A percentile compares a stretch with the other conserved stretches of the same genome.
Evolutionary conservation across 2,888 invertebrate genomes (phyloP).

Genomic region (Agonum fuliginosum): DNA sequence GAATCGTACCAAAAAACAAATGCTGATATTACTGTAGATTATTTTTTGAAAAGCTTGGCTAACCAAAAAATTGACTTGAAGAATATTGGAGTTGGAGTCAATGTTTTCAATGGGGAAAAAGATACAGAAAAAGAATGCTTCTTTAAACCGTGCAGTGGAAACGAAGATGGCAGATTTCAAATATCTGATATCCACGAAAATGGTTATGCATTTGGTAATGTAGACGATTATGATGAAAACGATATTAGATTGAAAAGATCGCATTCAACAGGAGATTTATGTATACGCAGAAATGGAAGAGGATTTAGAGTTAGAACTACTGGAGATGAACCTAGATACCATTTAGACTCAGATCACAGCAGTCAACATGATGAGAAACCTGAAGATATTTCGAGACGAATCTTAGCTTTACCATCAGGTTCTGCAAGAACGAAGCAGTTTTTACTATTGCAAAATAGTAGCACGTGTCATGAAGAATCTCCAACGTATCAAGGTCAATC

Average conservation of each 20-base stretch:
- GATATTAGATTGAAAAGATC: constrained; percentile 71
- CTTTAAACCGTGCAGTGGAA: constrained; percentile 71
- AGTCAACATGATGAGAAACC: constrained; percentile 75
- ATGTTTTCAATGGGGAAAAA: constrained; percentile 67
- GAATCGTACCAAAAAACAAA: constrained; percentile 70
- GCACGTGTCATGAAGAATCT: constrained; percentile 69
- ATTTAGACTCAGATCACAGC: constrained; percentile 74
- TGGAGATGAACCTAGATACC: constrained; percentile 72
- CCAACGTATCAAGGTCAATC: constrained; percentile 71
- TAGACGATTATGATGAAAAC: constrained; percentile 70
- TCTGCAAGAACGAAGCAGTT: constrained; percentile 68
- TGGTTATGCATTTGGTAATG: constrained; percentile 70
- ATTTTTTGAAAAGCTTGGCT: constrained; percentile 74
- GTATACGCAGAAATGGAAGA: constrained; percentile 69
- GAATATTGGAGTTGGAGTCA: constrained; percentile 68
- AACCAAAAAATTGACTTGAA: constrained; percentile 73
- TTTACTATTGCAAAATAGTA: constrained; percentile 67
- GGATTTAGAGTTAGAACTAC: constrained; percentile 68
- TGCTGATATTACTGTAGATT: constrained; percentile 75
- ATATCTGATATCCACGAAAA: constrained; percentile 75
- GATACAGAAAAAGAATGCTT: constrained; percentile 69
- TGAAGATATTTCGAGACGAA: constrained; percentile 72
- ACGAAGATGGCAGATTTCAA: constrained; percentile 75
- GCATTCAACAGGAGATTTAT: constrained; percentile 74
- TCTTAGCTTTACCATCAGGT: constrained; percentile 71